Conservation (phyloP, 1,140 invertebrate species). For the Drosophila prosaltans region DNA sequence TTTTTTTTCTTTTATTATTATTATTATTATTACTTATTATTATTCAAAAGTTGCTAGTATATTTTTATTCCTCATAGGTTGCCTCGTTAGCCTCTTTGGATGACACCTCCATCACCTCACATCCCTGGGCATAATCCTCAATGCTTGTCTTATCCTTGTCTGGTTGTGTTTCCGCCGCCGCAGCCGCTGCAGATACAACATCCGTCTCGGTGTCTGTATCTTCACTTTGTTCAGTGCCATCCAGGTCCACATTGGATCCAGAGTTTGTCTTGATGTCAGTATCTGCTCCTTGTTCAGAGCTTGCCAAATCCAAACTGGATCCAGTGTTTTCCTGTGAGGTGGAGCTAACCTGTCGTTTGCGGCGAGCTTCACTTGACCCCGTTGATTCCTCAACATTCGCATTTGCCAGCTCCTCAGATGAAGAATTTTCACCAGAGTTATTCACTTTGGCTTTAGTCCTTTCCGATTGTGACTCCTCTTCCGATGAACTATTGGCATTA, state of each 20-base stretch:
- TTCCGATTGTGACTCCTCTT: neutral
- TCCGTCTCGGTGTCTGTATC: conserved; percentile 9
- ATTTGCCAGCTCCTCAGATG: neutral
- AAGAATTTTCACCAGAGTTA: neutral
- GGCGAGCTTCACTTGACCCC: neutral
- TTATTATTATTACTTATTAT: conserved; percentile 1
- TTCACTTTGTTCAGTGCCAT: neutral
- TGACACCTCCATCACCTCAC: conserved; percentile 58
- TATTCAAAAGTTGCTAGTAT: conserved; percentile 8
- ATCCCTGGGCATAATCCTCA: conserved; percentile 71
- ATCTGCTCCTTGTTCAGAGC: neutral
- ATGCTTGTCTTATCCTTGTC: conserved; percentile 39
- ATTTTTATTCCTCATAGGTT: conserved; percentile 49
- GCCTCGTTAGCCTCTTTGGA: conserved; percentile 67
- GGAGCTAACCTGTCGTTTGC: neutral
- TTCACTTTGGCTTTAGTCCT: neutral
- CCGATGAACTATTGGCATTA: neutral
- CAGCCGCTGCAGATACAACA: conserved; percentile 17
- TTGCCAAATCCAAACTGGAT: neutral
- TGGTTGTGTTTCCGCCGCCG: neutral
- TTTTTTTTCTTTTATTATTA: conserved; percentile 36
- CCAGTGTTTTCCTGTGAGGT: neutral
- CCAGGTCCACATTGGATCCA: neutral
- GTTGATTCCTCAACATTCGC: too few species aligned
- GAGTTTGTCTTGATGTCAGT: neutral